A percentile compares a stretch with the other conserved stretches of the same genome.
phyloP scores from a whole-genome alignment of 2,113 vertebrate species.

The Fregata magnificens region DNA sequence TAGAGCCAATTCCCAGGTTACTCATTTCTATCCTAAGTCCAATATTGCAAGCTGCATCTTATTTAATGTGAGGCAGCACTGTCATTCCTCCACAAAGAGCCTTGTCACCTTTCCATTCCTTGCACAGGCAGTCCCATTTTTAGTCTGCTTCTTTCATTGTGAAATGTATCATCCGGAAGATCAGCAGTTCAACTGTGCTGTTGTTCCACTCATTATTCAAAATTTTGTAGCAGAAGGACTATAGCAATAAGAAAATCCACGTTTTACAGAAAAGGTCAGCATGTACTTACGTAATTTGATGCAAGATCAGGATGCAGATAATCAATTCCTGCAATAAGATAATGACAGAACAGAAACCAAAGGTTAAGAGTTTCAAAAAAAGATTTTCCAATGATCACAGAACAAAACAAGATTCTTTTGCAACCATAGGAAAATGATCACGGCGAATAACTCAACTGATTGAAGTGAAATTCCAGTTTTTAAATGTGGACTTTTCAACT shows the following conservation, averaged over 20 bases:
- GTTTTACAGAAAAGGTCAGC: background rate
- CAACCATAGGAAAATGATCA: background rate
- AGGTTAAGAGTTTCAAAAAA: constrained; percentile 37
- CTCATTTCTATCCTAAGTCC: background rate
- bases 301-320: constrained; percentile 95
- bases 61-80: background rate
- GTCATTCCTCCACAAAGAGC: background rate
- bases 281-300: constrained; percentile 92
- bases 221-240: background rate
- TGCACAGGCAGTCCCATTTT: background rate
- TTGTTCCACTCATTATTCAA: background rate
- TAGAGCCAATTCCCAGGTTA: background rate
- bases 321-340: constrained; percentile 87
- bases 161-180: background rate
- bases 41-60: background rate
- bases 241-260: background rate
- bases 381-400: background rate
- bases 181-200: background rate
- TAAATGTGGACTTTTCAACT: background rate
- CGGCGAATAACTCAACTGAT: background rate
- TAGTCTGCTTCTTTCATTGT: background rate
- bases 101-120: background rate
- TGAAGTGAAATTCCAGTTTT: background rate
- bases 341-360: constrained; percentile 48
- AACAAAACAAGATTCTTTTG: background rate